Percentiles rank a stretch among this genome's conserved stretches.
phyloP scores from a whole-genome alignment of 64 coral and sea anemone species.

The Stichodactyla helianthus region DNA sequence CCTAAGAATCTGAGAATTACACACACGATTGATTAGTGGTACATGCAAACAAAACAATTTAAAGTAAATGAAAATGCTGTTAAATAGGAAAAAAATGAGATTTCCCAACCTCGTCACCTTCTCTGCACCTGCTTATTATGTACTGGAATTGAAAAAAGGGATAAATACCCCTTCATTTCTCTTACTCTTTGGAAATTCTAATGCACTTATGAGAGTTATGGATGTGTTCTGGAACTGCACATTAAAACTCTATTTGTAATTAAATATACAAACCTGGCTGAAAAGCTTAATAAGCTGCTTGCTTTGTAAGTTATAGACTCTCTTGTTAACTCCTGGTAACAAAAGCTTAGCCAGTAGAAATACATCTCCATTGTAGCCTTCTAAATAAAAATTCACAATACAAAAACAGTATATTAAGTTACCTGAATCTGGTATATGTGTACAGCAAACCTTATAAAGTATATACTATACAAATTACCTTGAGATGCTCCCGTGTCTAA shows the following conservation, averaged over 20 bases:
- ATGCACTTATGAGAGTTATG: no score
- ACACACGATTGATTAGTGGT: not conserved
- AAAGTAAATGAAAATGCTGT: no score
- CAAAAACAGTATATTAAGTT: no score
- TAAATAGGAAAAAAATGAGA: not conserved
- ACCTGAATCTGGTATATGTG: not conserved
- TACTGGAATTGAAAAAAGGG: no score
- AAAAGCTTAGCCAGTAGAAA: slow-evolving; percentile 74
- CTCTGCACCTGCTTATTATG: no score
- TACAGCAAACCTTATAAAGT: no score
- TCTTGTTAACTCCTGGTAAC: slow-evolving; percentile 78
- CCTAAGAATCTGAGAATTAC: slow-evolving; percentile 62
- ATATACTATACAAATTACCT: slow-evolving; percentile 17
- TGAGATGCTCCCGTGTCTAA: slow-evolving; percentile 57
- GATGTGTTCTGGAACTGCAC: no score
- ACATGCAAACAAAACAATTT: no score
- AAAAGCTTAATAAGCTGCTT: slow-evolving; percentile 94
- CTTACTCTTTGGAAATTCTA: no score
- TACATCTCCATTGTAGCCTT: slow-evolving; percentile 62
- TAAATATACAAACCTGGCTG: slow-evolving; percentile 73
- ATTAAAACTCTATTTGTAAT: not conserved
- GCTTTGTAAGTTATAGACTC: slow-evolving; percentile 94
- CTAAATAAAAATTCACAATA: not conserved
- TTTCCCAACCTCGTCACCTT: not conserved
- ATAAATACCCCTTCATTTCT: no score